Evolutionary conservation across 2,797 vertebrate species (phyloP), one percentile per base, ranked within the genome.

Genomic region (Eulemur rubriventer): DNA sequence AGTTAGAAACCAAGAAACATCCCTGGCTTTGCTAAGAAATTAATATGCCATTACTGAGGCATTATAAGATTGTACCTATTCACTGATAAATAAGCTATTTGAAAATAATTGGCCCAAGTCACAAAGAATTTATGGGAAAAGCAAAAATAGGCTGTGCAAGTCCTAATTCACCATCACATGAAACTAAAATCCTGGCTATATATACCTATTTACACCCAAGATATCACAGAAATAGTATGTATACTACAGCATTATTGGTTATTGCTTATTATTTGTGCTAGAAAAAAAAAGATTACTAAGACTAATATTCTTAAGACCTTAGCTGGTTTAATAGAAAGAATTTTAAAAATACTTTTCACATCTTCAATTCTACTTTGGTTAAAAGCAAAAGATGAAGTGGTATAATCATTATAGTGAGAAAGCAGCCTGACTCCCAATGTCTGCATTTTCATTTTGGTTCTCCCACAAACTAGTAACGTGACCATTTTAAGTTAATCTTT

Each of bases 1-100:
- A 97, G 89, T 86, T 82, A 83, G 50, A 95, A 91, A 70, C 48
- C 67, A 95, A 93, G 61, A 93, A 91, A 95, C 48, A 61, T 35
- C 48, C 12, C 82, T 89, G 69, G 16, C 43, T 94, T 92, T 89
- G 75, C 57, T 93, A 91, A 61, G 61, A 93, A 82, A 96, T 93
- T 50, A 91, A 86, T 70, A 82, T 70, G 55, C 35, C 80, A 11
- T 55, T 48, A 86, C 87, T 95, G 48, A 86, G 28, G 10, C 43
- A 52, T 41, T 81, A 24, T 63, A 82, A 93, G 7, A 38, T 61
- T 80, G 14, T 67, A 72, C 50, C 38, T 81, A 67, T 63, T 96
- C 73, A 38, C 43, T 86, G 72, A 89, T 92, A 30, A 95, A 82
- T 79, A 91, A 94, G 59, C 73, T 85, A 22, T 41, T 43, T 52